Base-by-base conservation (phyloP, 2,113 vertebrate genomes). In the Neomonachus schauinslandi region DNA sequence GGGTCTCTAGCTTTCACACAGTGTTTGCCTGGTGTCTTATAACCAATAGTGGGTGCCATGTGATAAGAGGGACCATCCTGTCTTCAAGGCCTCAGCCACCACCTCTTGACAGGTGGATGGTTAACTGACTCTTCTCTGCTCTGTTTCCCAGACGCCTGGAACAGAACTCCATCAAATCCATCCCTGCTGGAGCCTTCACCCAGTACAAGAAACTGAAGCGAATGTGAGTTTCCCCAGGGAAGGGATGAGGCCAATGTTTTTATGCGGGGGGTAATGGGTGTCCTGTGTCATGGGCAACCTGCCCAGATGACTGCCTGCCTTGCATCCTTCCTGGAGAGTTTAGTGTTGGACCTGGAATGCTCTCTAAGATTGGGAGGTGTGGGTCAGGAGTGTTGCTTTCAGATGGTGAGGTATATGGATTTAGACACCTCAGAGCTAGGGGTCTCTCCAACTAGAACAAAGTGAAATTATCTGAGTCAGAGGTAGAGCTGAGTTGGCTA, bases 201-300 rank as follows among this genome's bases (percentile, higher is more conserved):
- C 98, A 99, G 57, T 99, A 99, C 98, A 99, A 99, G 99, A 99
- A 99, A 96, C 99, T 99, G 89, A 99, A 99, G 98, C 99, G 99
- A 98, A 99, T 99, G 99, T 99, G 98, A 99, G 99, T 99, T 36
- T 84, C 33, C 91, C 51, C 72, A 51, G 49, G 33, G 11, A 8
- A 53, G 42, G 57, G 42, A 10, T 2, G 67, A 36, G 14, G 53
- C 90, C 33, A 16, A 5, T 36, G 46, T 31, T 59, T 91, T 79
- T 28, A 8, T 4, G 13, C 59, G 3, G 16, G 61, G 67, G 65
- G 74, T 33, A 1, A 7, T 26, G 46, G 46, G 36, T 49, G 36
- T 4, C 46, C 1, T 2, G 36, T 33, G 21, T 83, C 2, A 11
- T 11, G 61, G 63, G 42, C 26, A 5, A 7, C 19, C 59, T 24